Percentiles rank a stretch among this genome's conserved stretches.
These are phyloP conservation scores for Panagrolaimus sp. DNA, from an alignment of 1,140 invertebrate species.

Conservation along the genomic window DNA sequence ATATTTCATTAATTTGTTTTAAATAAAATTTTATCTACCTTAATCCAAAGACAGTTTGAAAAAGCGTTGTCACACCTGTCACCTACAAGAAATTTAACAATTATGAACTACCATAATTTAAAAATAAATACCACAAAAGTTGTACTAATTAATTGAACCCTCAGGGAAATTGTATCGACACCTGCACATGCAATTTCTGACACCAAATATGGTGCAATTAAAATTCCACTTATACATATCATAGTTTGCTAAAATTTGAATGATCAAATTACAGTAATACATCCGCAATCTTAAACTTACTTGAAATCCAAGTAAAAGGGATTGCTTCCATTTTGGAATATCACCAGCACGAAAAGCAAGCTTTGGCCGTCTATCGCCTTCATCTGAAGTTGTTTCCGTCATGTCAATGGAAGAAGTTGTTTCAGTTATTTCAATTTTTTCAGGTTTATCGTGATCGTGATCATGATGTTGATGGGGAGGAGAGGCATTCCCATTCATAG, in stretches of 20 bases:
- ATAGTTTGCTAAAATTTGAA: constrained; percentile 18
- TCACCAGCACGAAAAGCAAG: background rate
- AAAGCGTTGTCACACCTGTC: background rate
- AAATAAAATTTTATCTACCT: background rate
- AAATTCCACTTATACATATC: background rate
- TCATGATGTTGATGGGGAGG: too few relatives aligned
- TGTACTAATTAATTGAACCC: background rate
- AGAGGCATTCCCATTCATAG: too few relatives aligned
- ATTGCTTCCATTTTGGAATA: constrained; percentile 3
- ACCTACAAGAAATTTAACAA: too few relatives aligned
- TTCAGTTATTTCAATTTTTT: too few relatives aligned
- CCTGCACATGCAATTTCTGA: background rate
- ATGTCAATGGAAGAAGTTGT: too few relatives aligned
- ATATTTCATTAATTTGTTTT: background rate
- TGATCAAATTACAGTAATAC: constrained; percentile 6
- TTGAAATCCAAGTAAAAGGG: background rate
- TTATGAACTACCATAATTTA: too few relatives aligned
- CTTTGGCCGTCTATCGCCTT: background rate
- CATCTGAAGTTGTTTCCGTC: too few relatives aligned
- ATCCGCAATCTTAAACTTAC: constrained; percentile 18
- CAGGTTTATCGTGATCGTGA: too few relatives aligned
- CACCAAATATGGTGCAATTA: constrained; percentile 1
- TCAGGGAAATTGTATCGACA: background rate
- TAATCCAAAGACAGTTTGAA: constrained; percentile 12
- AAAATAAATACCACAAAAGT: constrained; percentile 2